Percentiles rank a stretch among this genome's conserved stretches.
These are phyloP conservation scores for Limnothrissa miodon DNA, from an alignment of 2,113 vertebrate genomes.

Conservation along the genomic window DNA sequence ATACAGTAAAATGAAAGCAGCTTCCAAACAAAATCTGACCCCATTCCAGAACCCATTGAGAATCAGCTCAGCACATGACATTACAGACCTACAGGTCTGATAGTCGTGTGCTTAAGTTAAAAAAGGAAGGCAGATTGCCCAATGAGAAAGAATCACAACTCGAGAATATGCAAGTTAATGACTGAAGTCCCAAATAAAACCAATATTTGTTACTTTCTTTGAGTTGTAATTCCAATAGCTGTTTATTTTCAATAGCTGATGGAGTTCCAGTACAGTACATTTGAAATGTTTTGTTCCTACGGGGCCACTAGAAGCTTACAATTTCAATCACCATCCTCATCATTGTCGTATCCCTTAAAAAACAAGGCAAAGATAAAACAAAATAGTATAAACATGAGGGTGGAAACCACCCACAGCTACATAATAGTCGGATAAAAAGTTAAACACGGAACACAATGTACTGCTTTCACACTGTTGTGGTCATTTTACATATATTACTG, in stretches of 20 bases:
- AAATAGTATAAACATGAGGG: background rate
- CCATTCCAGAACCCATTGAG: background rate
- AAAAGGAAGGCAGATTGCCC: background rate
- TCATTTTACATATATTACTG: background rate
- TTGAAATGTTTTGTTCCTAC: background rate
- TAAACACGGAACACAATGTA: background rate
- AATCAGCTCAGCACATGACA: background rate
- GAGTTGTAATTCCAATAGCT: background rate
- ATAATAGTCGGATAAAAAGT: background rate
- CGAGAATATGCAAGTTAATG: background rate
- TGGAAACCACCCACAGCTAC: background rate
- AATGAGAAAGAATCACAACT: background rate
- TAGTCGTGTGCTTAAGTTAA: background rate
- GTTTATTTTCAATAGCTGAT: background rate
- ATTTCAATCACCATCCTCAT: background rate
- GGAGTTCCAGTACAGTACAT: background rate
- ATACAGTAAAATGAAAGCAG: background rate
- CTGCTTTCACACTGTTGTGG: background rate
- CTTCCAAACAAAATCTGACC: background rate
- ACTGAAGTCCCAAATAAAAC: background rate
- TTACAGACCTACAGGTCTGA: background rate
- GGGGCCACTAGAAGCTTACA: background rate
- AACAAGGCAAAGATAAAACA: background rate
- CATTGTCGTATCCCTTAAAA: background rate
- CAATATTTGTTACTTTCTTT: background rate